Base-by-base conservation (phyloP, 2,888 invertebrate genomes). In the Synanthedon andrenaeformis region DNA sequence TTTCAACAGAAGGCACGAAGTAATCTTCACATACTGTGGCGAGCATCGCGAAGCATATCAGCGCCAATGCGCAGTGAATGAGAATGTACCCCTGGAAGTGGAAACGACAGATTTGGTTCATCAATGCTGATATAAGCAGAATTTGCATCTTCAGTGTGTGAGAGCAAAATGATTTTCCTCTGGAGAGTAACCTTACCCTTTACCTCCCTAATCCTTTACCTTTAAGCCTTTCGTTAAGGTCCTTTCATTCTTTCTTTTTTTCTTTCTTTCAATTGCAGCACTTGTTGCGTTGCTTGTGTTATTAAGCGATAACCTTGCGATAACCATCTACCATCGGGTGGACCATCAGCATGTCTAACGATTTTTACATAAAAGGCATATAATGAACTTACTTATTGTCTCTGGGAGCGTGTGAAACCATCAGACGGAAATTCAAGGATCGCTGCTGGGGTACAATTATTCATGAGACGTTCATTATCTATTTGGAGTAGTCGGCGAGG, bases 21-120 rank as follows among this genome's bases (percentile, higher is more conserved):
- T 94, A 96, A 66, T 94, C 93, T 75, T 96, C 95, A 72, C 96
- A 95, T 11, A 94, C 92, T 49, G 93, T 89, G 6, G 95, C 95
- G 56, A 97, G 85, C 42, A 94, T 83, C 45, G 93, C 86, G 72
- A 96, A 96, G 65, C 94, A 90, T 79, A 96, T 97, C 54, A 93
- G 80, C 0, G 85, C 86, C 54, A 87, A 54, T 45, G 85, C 56
- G 60, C 92, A 89, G 75, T 95, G 95, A 41, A 94, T 63, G 19
- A 90, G 62, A 52, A 94, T 88, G 70, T 89, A 92, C 13, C 95
- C 95, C 76, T 90, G 80, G 14, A 66, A 66, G 54, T 53, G 55
- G 28, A 54, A 35, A 35, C 23, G 23, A 23, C 23, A 23, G 23
- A 35, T 35, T 6, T 28, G 2, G 3, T 52, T 50, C 13, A 17